phyloP scores from a whole-genome alignment of 1,140 invertebrate species.

The Eurosta solidaginis region DNA sequence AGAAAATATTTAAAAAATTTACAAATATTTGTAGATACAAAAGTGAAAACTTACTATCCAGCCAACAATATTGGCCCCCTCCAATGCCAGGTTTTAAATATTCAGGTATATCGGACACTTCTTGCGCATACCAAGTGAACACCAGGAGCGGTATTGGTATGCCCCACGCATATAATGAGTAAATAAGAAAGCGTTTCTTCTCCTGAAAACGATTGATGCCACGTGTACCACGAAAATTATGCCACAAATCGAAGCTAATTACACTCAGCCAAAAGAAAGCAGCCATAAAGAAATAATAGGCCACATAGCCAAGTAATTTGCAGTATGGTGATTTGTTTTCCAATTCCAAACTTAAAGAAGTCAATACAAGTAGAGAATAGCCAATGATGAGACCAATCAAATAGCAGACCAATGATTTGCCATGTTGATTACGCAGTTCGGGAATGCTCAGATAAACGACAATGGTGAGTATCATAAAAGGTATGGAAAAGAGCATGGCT shows the following conservation, averaged over 20 bases:
- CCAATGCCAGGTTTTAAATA: constrained; percentile 64
- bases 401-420: constrained; percentile 75
- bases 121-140: constrained; percentile 62
- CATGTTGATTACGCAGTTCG: constrained; percentile 74
- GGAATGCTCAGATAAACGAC: constrained; percentile 73
- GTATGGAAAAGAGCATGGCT: constrained; percentile 72
- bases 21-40: background rate
- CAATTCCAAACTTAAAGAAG: constrained; percentile 59
- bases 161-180: constrained; percentile 76
- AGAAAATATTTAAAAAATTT: background rate
- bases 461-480: constrained; percentile 73
- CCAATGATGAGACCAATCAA: constrained; percentile 67
- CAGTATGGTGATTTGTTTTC: constrained; percentile 37
- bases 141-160: constrained; percentile 62
- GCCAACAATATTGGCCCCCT: constrained; percentile 64
- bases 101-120: constrained; percentile 55
- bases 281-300: constrained; percentile 75
- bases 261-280: constrained; percentile 81
- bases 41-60: constrained; percentile 60
- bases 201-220: constrained; percentile 61
- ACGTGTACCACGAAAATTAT: constrained; percentile 69
- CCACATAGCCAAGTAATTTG: constrained; percentile 63
- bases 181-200: constrained; percentile 66
- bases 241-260: constrained; percentile 78
- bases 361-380: constrained; percentile 65